These are phyloP conservation scores for Manduca sexta DNA, from an alignment of 1,140 invertebrate genomes.

Conservation along the genomic window DNA sequence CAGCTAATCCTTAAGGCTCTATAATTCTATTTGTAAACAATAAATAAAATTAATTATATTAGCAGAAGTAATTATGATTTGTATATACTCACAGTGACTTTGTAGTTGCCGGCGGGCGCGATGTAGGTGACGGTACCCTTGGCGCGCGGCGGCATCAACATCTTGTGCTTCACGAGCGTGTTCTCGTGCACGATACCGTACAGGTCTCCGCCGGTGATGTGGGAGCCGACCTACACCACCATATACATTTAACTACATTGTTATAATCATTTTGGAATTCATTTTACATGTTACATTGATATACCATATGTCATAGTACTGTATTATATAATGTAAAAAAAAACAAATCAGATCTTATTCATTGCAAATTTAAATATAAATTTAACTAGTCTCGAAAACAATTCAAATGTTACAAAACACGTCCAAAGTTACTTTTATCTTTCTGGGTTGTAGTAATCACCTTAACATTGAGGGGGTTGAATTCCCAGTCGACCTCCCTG, in stretches of 20 bases:
- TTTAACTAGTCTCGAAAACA: too few species aligned
- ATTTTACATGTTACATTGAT: too few species aligned
- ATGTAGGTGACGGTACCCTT: constrained; percentile 97
- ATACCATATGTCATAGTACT: too few species aligned
- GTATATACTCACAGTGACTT: constrained; percentile 84
- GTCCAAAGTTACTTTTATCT: neutral
- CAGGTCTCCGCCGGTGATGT: constrained; percentile 98
- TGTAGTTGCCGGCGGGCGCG: constrained; percentile 96
- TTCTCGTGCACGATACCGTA: constrained; percentile 98
- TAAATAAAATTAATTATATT: too few species aligned
- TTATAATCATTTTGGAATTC: too few species aligned
- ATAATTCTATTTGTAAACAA: too few species aligned
- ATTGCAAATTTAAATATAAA: too few species aligned
- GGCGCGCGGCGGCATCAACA: constrained; percentile 94
- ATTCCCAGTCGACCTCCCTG: constrained; percentile 92
- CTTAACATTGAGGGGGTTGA: constrained; percentile 88
- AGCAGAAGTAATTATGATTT: neutral
- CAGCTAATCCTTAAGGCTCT: too few species aligned
- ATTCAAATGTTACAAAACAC: too few species aligned
- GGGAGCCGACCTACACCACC: constrained; percentile 94
- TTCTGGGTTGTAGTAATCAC: constrained; percentile 53
- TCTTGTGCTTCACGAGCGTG: constrained; percentile 96
- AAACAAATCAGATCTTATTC: too few species aligned
- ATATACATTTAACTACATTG: too few species aligned
- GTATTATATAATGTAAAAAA: too few species aligned